A percentile compares a stretch with the other conserved stretches of the same genome.
phyloP scores from a whole-genome alignment of 1,140 invertebrate genomes.

The Aphelinus certus region DNA sequence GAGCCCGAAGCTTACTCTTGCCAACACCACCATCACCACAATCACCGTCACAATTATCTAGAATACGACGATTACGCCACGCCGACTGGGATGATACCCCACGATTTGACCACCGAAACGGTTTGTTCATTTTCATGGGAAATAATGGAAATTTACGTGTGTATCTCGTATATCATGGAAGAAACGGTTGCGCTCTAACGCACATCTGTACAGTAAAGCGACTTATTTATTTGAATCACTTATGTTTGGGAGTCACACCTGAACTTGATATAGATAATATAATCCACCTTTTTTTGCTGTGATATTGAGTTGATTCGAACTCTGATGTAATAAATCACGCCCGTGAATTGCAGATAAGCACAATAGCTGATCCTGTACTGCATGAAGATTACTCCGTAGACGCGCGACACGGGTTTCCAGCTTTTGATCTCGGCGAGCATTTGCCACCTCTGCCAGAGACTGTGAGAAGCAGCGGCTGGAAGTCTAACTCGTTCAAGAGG shows the following conservation, averaged over 20 bases:
- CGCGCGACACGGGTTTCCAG: conserved; percentile 61
- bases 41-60: conserved; percentile 46
- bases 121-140: conserved; percentile 40
- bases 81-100: conserved; percentile 52
- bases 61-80: conserved; percentile 59
- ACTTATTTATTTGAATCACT: too few species aligned
- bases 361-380: conserved; percentile 65
- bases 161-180: too few species aligned
- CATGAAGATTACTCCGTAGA: conserved; percentile 61
- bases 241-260: too few species aligned
- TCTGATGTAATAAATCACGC: too few species aligned
- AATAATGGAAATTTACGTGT: too few species aligned
- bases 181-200: too few species aligned
- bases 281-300: too few species aligned
- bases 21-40: conserved; percentile 22
- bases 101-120: conserved; percentile 67
- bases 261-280: too few species aligned
- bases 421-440: conserved; percentile 63
- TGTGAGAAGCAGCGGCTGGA: conserved; percentile 54
- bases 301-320: too few species aligned
- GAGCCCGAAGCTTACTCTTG: conserved; percentile 46
- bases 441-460: conserved; percentile 57
- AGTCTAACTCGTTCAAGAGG: conserved; percentile 63
- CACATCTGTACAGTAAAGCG: too few species aligned
- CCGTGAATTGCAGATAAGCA: conserved; percentile 58